Percentiles rank a stretch among this genome's conserved stretches.
Evolutionary conservation across 2,113 vertebrate species (phyloP).

Genomic region (Nycticryphes semicollaris): DNA sequence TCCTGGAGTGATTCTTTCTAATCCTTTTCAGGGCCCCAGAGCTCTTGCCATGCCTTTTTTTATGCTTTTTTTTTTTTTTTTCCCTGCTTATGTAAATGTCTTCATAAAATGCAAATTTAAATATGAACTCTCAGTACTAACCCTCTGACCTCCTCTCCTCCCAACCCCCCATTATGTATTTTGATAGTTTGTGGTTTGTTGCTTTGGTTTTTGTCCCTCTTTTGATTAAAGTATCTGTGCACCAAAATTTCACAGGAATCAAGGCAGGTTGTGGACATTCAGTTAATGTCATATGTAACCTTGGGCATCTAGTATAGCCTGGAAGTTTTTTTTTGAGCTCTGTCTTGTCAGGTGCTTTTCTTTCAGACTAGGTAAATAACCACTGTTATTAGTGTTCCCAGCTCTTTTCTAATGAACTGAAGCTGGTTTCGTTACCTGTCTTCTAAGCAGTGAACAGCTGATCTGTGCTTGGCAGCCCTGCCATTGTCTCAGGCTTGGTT

Average conservation of each 20-base stretch:
- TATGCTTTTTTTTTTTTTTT: background rate
- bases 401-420: background rate
- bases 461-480: background rate
- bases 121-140: background rate
- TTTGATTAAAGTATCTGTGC: background rate
- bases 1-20: background rate
- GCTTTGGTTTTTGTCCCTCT: background rate
- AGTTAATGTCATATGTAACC: background rate
- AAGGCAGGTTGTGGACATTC: background rate
- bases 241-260: background rate
- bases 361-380: background rate
- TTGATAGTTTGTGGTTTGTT: background rate
- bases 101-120: background rate
- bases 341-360: background rate
- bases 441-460: background rate
- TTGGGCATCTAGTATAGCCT: background rate
- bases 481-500: background rate
- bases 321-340: background rate
- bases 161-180: rapidly evolving
- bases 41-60: background rate
- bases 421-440: background rate
- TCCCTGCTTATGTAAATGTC: background rate
- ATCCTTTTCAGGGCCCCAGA: background rate
- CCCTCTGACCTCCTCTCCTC: background rate
- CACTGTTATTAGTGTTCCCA: background rate